Conservation (phyloP, 2,888 invertebrate species). For the Parelbella ahira region DNA sequence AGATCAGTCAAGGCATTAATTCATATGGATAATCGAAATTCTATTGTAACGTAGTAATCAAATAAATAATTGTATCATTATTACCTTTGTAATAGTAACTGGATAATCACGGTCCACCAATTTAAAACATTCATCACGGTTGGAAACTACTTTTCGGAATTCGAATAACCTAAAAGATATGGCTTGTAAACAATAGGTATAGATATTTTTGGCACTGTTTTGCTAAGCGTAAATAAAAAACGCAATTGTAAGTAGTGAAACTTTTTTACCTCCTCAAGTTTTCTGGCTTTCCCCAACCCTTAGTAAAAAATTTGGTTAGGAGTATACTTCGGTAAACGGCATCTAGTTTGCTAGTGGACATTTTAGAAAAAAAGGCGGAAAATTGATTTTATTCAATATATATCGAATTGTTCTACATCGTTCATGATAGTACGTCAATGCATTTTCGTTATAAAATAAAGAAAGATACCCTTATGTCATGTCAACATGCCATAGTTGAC, state of each 20-base stretch:
- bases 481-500: constrained; percentile 30
- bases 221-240: not conserved
- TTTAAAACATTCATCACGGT: constrained; percentile 89
- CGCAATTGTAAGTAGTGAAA: not conserved
- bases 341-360: constrained; percentile 85
- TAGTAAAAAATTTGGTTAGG: constrained; percentile 94
- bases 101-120: constrained; percentile 91
- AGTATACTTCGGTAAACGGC: constrained; percentile 92
- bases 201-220: too few relatives aligned
- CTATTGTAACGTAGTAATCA: too few relatives aligned
- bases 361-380: too few relatives aligned
- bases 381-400: constrained; percentile 29
- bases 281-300: constrained; percentile 98
- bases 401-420: constrained; percentile 30
- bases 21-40: too few relatives aligned
- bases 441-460: constrained; percentile 29
- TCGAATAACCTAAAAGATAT: constrained; percentile 88
- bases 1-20: too few relatives aligned
- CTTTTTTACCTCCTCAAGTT: constrained; percentile 87
- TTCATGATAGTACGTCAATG: constrained; percentile 39
- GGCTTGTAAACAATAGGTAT: too few relatives aligned
- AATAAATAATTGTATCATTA: constrained; percentile 11
- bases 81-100: constrained; percentile 91
- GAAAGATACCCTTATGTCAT: constrained; percentile 13
- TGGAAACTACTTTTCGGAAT: constrained; percentile 92